Evolutionary conservation across 1,140 invertebrate genomes (phyloP), one percentile per base, ranked within the genome.

Genomic region (Trissolcus basalis): DNA sequence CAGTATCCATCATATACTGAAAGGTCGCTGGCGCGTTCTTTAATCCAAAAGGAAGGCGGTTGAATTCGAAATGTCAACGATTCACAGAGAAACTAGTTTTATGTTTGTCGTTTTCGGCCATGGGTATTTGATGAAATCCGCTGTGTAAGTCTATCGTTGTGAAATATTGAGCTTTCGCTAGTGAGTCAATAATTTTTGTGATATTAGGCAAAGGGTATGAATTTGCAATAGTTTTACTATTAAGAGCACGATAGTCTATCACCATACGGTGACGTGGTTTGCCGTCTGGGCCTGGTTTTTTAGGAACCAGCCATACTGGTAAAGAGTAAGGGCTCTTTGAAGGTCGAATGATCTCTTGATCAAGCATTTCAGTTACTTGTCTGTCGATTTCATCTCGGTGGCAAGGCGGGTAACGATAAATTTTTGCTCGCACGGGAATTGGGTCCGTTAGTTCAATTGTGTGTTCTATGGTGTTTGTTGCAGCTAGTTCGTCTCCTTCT

Each of bases 251-350:
- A 14, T 45, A 56, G n/a, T 56, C 39, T 3, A 56, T 6, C n/a
- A 56, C 54, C n/a, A 56, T n/a, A 4, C 54, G 39, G 19, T 19
- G 44, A 11, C 33, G 14, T 33, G 32, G 14, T 8, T 56, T 56
- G 4, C 54, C 54, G 11, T 45, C 10, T 0, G 16, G 3, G 9
- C 44, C 54, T 0, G 15, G n/a, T 13, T 56, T 56, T 45, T 56
- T 56, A 0, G 41, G 16, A 9, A 56, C 54, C 0, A 44, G 8
- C 54, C 54, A 56, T 0, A 45, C 10, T 1, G 54, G 41, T 0
- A 19, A 32, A 8, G 1, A 13, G n/a, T 56, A 56, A 1, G 16
- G 3, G 0, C 39, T 45, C 1, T 12, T 3, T 0, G 5, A 13
- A 8, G 54, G 19, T 1, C 27, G 32, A 19, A 56, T 56, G 9